Evolutionary conservation across 2,113 vertebrate species (phyloP), one percentile per base, ranked within the genome.

Genomic region (Zingel zingel): DNA sequence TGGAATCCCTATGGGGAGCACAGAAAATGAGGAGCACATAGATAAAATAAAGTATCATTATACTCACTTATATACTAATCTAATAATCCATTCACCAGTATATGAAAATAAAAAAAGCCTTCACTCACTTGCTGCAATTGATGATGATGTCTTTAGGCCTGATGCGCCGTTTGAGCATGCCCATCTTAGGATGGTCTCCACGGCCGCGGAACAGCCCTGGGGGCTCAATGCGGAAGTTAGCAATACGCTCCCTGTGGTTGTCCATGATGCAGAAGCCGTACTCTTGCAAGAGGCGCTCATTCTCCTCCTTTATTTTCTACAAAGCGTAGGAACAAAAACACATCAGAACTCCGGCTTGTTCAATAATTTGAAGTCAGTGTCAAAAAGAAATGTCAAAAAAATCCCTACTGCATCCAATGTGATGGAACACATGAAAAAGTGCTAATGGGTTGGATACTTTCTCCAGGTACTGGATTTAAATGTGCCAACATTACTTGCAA

Each of bases 181-280:
- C 98, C 97, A 99, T 99, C 84, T 99, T 99, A 12, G 98, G 98
- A 85, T 99, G 98, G 94, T 99, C 97, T 67, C 98, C 98, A 71
- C 98, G 96, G 51, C 98, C 98, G 57, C 98, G 96, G 87, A 99
- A 99, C 54, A 99, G 95, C 56, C 98, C 98, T 0, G 98, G 98
- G 0, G 98, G 98, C 69, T 99, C 98, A 81, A 99, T 99, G 85
- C 97, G 97, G 56, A 99, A 99, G 94, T 99, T 99, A 80, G 98
- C 98, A 75, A 99, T 99, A 54, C 98, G 96, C 81, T 99, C 98
- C 93, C 93, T 97, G 94, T 99, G 98, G 92, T 98, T 99, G 95
- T 99, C 98, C 98, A 99, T 99, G 82, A 99, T 45, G 80, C 98
- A 99, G 90, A 96, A 99, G 18, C 98, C 98, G 67, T 99, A 99